Evolutionary conservation across 2,113 vertebrate species (phyloP).

Genomic region (Halcyon senegalensis): DNA sequence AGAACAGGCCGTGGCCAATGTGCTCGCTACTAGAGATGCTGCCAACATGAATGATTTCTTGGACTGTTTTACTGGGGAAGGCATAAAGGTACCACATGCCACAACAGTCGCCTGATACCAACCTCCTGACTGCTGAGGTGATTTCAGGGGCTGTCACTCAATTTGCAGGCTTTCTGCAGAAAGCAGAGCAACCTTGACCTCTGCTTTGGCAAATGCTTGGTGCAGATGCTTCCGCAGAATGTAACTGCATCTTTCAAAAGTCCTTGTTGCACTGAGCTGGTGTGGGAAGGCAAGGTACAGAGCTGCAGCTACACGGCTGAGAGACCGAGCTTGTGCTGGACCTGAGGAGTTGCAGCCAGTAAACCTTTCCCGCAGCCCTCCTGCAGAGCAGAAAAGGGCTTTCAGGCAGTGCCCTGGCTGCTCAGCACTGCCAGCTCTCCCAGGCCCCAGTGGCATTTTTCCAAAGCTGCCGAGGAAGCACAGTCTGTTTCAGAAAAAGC

Average conservation of each 20-base stretch:
- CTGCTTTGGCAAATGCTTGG: neutral
- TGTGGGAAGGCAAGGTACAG: neutral
- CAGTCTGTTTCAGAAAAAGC: neutral
- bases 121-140: neutral
- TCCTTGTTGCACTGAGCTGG: accelerated
- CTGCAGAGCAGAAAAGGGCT: neutral
- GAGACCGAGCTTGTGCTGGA: neutral
- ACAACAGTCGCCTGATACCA: neutral
- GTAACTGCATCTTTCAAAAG: neutral
- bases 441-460: neutral
- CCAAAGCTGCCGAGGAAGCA: slow-evolving; percentile 17
- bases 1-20: neutral
- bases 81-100: accelerated
- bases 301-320: neutral
- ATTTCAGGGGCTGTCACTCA: neutral
- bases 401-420: neutral
- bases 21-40: neutral
- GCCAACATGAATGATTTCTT: neutral
- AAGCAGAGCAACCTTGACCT: neutral
- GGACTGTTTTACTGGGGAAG: neutral
- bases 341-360: neutral
- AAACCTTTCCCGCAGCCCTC: neutral
- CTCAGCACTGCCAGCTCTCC: neutral
- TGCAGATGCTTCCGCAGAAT: neutral
- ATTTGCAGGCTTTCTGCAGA: neutral